Evolutionary conservation across 2,113 vertebrate genomes (phyloP).

Genomic region (Arvicanthis niloticus): DNA sequence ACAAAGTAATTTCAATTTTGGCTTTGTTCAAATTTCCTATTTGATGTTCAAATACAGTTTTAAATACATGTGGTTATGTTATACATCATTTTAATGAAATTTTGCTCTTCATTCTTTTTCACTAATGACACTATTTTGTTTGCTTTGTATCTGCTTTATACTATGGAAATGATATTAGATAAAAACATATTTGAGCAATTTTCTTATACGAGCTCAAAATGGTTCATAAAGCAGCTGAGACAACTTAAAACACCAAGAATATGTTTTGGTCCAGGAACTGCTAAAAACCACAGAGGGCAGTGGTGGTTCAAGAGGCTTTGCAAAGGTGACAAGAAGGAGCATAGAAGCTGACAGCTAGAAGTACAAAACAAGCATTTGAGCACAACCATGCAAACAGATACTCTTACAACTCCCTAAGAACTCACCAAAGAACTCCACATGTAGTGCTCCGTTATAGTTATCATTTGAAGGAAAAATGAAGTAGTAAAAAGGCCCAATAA

Average conservation of each 20-base stretch:
- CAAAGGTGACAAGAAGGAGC: background rate
- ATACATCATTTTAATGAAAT: background rate
- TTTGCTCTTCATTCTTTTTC: background rate
- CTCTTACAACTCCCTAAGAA: background rate
- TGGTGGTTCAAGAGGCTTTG: background rate
- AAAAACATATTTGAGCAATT: background rate
- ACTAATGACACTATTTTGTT: background rate
- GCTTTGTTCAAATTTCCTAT: background rate
- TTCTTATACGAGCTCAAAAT: background rate
- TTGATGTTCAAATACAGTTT: background rate
- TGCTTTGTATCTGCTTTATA: background rate
- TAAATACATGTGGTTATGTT: background rate
- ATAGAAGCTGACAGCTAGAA: background rate
- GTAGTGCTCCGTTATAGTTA: background rate
- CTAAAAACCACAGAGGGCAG: background rate
- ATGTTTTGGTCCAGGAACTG: background rate
- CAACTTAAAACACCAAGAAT: background rate
- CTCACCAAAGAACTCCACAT: rapidly evolving
- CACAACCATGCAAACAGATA: background rate
- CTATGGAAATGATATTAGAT: background rate
- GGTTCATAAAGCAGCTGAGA: background rate
- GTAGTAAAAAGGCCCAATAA: background rate
- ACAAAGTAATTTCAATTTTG: background rate
- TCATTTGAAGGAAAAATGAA: background rate
- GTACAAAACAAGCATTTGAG: background rate